phyloP scores from a whole-genome alignment of 2,797 vertebrate species.

The Kryptolebias ocellatus region DNA sequence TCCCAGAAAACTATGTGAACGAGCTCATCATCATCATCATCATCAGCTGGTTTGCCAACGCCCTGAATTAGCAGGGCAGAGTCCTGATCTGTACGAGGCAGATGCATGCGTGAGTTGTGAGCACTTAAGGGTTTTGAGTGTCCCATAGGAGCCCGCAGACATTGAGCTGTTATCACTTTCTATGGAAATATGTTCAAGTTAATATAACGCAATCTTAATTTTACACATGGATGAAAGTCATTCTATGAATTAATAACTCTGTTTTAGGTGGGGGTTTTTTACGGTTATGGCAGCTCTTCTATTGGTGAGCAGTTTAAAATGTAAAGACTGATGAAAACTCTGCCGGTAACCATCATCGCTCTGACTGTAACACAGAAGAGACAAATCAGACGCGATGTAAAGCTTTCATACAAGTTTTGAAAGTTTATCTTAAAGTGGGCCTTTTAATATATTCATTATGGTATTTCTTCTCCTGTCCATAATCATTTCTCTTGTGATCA shows the following conservation, averaged over 20 bases:
- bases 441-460: neutral
- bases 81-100: slow-evolving; percentile 46
- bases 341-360: neutral
- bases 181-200: slow-evolving; percentile 1
- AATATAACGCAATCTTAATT: neutral
- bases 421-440: neutral
- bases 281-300: too few species aligned
- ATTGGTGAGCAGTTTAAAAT: too few species aligned
- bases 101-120: slow-evolving; percentile 54
- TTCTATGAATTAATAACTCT: neutral
- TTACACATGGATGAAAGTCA: neutral
- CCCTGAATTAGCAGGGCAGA: slow-evolving; percentile 57
- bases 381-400: neutral
- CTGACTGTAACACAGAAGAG: neutral
- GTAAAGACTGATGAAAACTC: neutral
- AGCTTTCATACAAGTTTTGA: neutral
- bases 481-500: neutral
- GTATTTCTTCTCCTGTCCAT: neutral
- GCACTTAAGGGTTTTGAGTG: slow-evolving; percentile 61
- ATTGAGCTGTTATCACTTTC: slow-evolving; percentile 32
- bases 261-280: neutral
- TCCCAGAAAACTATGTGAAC: slow-evolving; percentile 22
- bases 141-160: slow-evolving; percentile 50
- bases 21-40: slow-evolving; percentile 4
- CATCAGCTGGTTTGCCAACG: slow-evolving; percentile 70